Conservation (phyloP, 2,888 invertebrate species). For the Drosophila ustulata region DNA sequence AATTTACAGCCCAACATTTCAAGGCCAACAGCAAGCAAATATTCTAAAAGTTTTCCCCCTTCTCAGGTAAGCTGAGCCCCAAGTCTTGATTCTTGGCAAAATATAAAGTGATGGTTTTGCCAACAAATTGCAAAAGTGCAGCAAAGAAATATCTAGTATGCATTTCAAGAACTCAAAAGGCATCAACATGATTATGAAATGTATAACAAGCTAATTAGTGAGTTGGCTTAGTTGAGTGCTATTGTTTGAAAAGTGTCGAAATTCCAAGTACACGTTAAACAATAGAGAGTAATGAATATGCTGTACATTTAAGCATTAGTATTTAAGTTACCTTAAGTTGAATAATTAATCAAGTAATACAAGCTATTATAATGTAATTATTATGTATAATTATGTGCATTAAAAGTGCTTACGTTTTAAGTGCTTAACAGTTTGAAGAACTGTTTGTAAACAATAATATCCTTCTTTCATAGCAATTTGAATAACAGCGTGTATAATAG, state of each 20-base stretch:
- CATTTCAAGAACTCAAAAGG: slow-evolving; percentile 16
- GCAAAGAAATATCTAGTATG: background rate
- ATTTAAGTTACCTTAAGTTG: no score
- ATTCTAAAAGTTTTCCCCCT: slow-evolving; percentile 45
- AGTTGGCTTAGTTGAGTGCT: background rate
- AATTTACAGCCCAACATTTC: slow-evolving; percentile 54
- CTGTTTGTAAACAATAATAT: background rate
- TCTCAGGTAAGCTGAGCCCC: slow-evolving; percentile 7
- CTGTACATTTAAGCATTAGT: no score
- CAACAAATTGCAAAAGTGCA: slow-evolving; percentile 29
- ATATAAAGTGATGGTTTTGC: slow-evolving; percentile 5
- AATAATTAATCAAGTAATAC: no score
- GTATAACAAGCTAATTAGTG: background rate
- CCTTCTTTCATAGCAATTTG: background rate
- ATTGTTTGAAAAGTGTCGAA: no score
- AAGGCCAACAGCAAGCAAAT: slow-evolving; percentile 37
- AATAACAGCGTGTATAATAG: no score
- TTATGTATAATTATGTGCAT: no score
- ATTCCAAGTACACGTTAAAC: background rate
- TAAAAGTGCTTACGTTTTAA: no score
- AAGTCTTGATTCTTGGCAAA: background rate
- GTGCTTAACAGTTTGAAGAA: no score
- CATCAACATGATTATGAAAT: background rate
- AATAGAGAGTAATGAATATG: background rate
- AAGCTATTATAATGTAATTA: no score